Evolutionary conservation across 2,888 invertebrate genomes (phyloP).

Genomic region (Rapana venosa): DNA sequence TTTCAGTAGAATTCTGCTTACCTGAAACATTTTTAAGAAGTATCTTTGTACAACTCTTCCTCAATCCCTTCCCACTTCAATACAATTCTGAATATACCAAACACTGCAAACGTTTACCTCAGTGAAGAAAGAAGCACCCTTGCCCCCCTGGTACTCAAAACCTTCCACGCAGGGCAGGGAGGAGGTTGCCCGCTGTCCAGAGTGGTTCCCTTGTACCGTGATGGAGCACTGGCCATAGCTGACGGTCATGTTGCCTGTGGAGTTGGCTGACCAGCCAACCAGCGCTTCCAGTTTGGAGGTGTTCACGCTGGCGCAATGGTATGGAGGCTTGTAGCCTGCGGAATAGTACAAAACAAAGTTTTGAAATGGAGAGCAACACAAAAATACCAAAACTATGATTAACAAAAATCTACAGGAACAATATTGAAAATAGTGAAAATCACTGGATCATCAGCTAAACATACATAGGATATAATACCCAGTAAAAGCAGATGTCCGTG

Average conservation of each 20-base stretch:
- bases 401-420: too few species aligned
- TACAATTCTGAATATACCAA: too few species aligned
- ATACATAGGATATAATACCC: too few species aligned
- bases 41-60: too few species aligned
- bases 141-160: not conserved
- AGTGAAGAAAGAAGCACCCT: not conserved
- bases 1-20: too few species aligned
- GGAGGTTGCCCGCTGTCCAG: not conserved
- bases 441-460: too few species aligned
- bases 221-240: conserved; percentile 6
- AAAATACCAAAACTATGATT: too few species aligned
- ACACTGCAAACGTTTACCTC: not conserved
- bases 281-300: not conserved
- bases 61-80: too few species aligned
- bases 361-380: not conserved
- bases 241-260: not conserved
- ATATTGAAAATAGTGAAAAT: too few species aligned
- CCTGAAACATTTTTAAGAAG: too few species aligned
- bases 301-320: conserved; percentile 27
- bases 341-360: not conserved
- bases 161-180: conserved; percentile 24
- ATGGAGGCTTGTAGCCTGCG: conserved; percentile 5
- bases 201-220: not conserved
- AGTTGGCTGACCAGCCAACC: not conserved
- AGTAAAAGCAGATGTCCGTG: too few species aligned